Base-by-base conservation (phyloP, 2,797 vertebrate genomes). In the Cheirogaleus major region DNA sequence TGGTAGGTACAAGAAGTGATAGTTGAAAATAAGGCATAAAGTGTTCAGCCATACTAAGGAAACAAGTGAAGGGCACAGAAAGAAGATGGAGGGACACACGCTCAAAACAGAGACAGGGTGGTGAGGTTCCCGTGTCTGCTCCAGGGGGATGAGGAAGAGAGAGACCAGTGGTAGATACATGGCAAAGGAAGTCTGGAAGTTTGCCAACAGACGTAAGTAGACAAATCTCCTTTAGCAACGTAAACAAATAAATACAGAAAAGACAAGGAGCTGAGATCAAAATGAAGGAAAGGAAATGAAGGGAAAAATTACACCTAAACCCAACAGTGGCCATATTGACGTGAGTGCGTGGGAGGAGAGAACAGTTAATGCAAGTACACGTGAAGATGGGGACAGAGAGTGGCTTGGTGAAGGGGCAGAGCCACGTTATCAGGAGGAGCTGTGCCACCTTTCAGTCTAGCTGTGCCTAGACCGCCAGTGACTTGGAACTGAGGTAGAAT, bases 321-420 rank as follows among this genome's bases (percentile, higher is more conserved):
- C 13, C 45, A 70, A 20, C 38, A 32, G 18, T 50, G 25, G 41
- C 50, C 63, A 50, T 48, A 23, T 5, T 13, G 38, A 17, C 23
- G 5, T 35, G 17, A 35, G 82, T 22, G 14, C 5, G 1, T 0
- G 2, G 9, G 4, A 83, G 12, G 32, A 67, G 11, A 61, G 32
- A 41, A 35, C 32, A 17, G 5, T 14, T 10, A 25, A 25, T 2
- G 18, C 4, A 23, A 15, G 7, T 65, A n/a, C n/a, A 35, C 0
- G 0, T 65, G 22, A 48, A 23, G 48, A 22, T 0, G 30, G 82
- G 15, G 65, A 20, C 25, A 20, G 6, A 41, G 50, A 30, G 23
- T 38, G 30, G 22, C 38, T 12, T 9, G 18, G 32, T 5, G 15
- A 41, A 55, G 43, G 32, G 11, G 30, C 48, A 43, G 17, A 65